These are phyloP conservation scores for Microplitis mediator DNA, from an alignment of 1,140 invertebrate species.

Conservation along the genomic window DNA sequence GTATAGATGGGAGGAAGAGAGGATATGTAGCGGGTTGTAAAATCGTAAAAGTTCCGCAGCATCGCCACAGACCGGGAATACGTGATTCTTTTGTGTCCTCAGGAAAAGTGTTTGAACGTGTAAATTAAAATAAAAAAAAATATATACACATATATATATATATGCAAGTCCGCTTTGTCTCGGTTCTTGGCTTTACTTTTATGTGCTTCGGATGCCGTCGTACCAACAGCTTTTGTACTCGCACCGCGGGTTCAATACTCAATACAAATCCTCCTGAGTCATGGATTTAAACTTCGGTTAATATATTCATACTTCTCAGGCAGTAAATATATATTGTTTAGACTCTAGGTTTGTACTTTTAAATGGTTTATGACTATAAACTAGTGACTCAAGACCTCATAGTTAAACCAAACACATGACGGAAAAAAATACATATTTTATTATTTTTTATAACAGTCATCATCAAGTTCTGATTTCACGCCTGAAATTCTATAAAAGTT, in stretches of 20 bases:
- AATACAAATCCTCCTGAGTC: no score
- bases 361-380: no score
- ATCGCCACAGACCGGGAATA: slow-evolving; percentile 7
- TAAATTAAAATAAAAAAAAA: slow-evolving; percentile 11
- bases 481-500: neutral
- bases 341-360: no score
- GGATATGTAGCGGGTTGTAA: neutral
- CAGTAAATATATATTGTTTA: no score
- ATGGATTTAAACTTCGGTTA: no score
- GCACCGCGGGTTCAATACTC: no score
- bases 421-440: no score
- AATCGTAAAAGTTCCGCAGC: slow-evolving; percentile 23
- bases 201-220: neutral
- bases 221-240: neutral
- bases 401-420: no score
- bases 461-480: neutral
- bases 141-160: neutral
- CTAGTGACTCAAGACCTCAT: no score
- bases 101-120: slow-evolving; percentile 1
- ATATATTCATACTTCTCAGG: no score
- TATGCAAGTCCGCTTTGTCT: neutral
- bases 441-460: no score
- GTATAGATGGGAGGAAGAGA: slow-evolving; percentile 14
- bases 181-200: neutral
- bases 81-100: slow-evolving; percentile 24